Evolutionary conservation across 2,888 invertebrate species (phyloP), one percentile per base, ranked within the genome.

Genomic region (Microdon myrmicae): DNA sequence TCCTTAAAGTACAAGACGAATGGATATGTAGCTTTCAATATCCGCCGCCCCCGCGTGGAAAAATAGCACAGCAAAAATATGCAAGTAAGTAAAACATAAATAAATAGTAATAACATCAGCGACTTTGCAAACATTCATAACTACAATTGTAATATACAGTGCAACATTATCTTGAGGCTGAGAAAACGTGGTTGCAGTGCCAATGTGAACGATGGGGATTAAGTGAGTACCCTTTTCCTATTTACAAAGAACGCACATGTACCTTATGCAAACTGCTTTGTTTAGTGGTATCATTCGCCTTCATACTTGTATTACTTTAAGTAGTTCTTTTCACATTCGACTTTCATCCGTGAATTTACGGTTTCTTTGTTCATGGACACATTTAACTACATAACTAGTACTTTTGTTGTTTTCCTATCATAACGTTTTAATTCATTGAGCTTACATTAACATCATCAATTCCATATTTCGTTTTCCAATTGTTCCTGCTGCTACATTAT

Each of bases 21-120:
- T 95, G 95, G 94, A 94, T 94, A 73, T 94, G 94, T 81, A 93
- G 94, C 71, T 95, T 95, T 81, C 86, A 92, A 68, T 92, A 93
- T 81, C 93, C 94, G 34, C 91, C 92, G 41, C 86, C 86, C 68
- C 86, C 86, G 29, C 76, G 81, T 55, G 85, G 85, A 64, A 84
- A 84, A 71, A 80, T 85, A 56, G 86, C 86, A 56, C 87, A 87
- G 75, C 86, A 86, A 71, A 84, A 86, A 67, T 88, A 86, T 77
- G 85, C 87, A 70, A 83, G 87, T 85, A 79, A 84, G 84, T 77
- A 25, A 6, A 31, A 12, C 9, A 4, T 7, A 13, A 38, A 19
- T 28, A 22, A 13, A 28, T 8, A 20, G 35, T 2, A 32, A 44
- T 25, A 17, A 10, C 25, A 13, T 19, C 28, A 7, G 8, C 23